A percentile compares a stretch with the other conserved stretches of the same genome.
phyloP scores from a whole-genome alignment of 2,888 invertebrate genomes.

The Thymelicus sylvestris region DNA sequence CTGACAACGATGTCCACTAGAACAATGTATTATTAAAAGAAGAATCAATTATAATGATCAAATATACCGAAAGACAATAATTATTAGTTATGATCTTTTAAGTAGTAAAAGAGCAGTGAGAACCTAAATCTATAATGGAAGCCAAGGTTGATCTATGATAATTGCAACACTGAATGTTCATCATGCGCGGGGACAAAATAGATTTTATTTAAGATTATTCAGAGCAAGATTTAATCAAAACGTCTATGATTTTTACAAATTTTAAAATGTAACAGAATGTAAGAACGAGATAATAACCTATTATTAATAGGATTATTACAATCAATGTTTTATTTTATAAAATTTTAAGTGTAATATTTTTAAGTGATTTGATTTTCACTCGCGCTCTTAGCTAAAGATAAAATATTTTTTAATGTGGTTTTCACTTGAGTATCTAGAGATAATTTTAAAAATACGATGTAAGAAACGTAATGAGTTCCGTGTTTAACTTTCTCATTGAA shows the following conservation, averaged over 20 bases:
- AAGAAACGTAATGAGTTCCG: too few species aligned
- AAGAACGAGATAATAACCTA: too few species aligned
- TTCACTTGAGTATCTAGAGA: too few species aligned
- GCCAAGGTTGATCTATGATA: slow-evolving; percentile 12
- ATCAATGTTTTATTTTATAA: too few species aligned
- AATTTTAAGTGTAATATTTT: too few species aligned
- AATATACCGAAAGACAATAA: neutral
- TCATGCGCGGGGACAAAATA: slow-evolving; percentile 10
- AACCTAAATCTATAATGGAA: slow-evolving; percentile 1
- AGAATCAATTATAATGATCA: slow-evolving; percentile 2
- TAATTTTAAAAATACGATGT: too few species aligned
- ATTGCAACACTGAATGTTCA: slow-evolving; percentile 9
- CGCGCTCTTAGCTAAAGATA: too few species aligned
- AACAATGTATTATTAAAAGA: neutral
- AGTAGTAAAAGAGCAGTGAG: neutral
- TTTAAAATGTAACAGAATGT: neutral
- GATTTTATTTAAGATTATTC: slow-evolving; percentile 4
- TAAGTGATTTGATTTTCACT: too few species aligned
- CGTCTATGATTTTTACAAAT: neutral
- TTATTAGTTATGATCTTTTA: neutral
- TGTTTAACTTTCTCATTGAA: too few species aligned
- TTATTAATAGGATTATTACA: too few species aligned
- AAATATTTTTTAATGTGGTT: too few species aligned
- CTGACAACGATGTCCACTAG: too few species aligned
- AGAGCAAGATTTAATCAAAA: slow-evolving; percentile 2